phyloP scores from a whole-genome alignment of 2,113 vertebrate genomes.

The Proteles cristata region DNA sequence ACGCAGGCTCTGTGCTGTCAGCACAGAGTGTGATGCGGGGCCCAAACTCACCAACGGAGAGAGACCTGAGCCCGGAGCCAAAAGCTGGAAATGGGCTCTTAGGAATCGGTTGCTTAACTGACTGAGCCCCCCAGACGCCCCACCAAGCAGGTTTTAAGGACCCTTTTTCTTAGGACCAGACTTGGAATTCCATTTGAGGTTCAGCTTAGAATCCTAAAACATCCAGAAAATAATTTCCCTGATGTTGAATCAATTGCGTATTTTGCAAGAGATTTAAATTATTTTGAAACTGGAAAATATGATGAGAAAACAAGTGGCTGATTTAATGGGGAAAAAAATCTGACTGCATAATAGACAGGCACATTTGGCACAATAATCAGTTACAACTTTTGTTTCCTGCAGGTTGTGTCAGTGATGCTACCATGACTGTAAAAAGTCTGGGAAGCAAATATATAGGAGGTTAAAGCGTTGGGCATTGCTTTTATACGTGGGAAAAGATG shows the following conservation, averaged over 20 bases:
- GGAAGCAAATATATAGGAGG: neutral
- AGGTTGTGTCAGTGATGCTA: neutral
- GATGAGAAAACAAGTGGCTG: neutral
- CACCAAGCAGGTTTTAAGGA: neutral
- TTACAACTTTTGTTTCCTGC: neutral
- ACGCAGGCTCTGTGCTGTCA: too few species aligned
- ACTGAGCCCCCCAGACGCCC: too few species aligned
- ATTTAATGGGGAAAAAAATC: neutral
- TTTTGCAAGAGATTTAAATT: conserved; percentile 45
- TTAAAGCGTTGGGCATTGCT: neutral
- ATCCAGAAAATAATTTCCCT: neutral
- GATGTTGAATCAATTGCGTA: neutral
- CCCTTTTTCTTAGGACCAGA: neutral
- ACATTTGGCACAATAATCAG: neutral
- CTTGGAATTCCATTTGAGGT: neutral
- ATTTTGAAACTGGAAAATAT: conserved; percentile 32
- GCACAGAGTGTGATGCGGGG: too few species aligned
- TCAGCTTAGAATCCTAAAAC: neutral
- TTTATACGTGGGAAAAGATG: neutral
- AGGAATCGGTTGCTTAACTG: too few species aligned
- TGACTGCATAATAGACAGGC: neutral
- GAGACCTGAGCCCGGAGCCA: too few species aligned
- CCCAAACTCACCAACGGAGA: too few species aligned
- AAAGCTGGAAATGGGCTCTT: too few species aligned
- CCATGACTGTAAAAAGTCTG: neutral